Base-by-base conservation (phyloP, 35 echinoderm and acorn worm genomes). In the Strongylocentrotus purpuratus region DNA sequence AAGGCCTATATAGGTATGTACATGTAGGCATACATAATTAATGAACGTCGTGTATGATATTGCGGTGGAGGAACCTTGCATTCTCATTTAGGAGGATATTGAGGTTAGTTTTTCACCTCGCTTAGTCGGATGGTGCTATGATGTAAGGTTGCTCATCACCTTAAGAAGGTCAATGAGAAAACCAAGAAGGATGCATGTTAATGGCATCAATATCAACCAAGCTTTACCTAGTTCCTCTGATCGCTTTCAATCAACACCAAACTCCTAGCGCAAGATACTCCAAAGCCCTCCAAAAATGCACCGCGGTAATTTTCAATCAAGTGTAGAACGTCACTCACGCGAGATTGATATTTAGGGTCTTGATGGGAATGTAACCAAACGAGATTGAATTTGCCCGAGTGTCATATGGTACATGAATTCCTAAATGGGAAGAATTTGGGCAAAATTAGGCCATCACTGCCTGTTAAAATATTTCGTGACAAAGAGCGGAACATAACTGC, bases 381-480 rank as follows among this genome's bases (percentile, higher is more conserved):
- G 65, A 78, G 65, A 78, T 78, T 78, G 65, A 78, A 78, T 78
- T 78, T 78, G 7, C 65, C 65, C 65, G 65, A 78, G 65, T 78
- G 65, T 78, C 65, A 78, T 78, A 78, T 78, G 65, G 65, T 78
- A 78, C 65, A 78, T 78, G 65, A 78, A 78, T 78, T 78, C 65
- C 20, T 78, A 78, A 78, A 78, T 78, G 65, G 65, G 20, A 78
- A n/a, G 65, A 78, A 78, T 78, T 78, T 78, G 65, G 65, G 65
- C 1, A 78, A 70, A 59, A 78, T 78, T 78, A 78, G 65, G 65
- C 65, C 65, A 78, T 78, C 22, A 22, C 20, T n/a, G 65, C 65
- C 65, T 78, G 65, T 78, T 78, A 78, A n/a, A 78, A 78, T 78
- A 78, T 78, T 28, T n/a, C 65, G 22, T 78, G 65, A 78, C 65